Base-by-base conservation (phyloP, 1,140 invertebrate species). In the Acromyrmex heyeri region DNA sequence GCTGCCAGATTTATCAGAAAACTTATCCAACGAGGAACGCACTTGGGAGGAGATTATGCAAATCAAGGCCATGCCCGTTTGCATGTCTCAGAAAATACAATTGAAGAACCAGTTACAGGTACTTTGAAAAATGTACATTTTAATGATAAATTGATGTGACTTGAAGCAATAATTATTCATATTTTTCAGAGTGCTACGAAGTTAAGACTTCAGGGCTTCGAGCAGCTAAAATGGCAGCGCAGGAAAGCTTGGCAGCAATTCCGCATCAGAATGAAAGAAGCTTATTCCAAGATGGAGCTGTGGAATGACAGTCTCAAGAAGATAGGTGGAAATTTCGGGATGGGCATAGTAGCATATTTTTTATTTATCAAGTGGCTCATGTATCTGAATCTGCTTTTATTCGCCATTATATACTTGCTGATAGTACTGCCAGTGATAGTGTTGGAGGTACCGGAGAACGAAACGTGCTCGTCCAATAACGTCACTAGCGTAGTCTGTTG, bases 21-120 rank as follows among this genome's bases (percentile, higher is more conserved):
- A 97, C 94, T 95, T 97, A 62, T 97, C 97, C 7, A 98, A 98
- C 90, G 98, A 98, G 94, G 97, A 98, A 93, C 96, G 97, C 12
- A 97, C 97, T 10, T 98, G 97, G 97, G 97, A 98, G 91, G 97
- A 98, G 95, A 97, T 98, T 55, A 97, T 97, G 96, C 97, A 97
- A 91, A 98, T 98, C 48, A 98, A 98, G 93, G 96, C 97, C 0
- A 97, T 98, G 96, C 97, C 98, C 3, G 96, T 98, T 14, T 97
- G 97, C 14, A 98, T 98, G 97, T 95, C 96, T 12, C 97, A 98
- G 93, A 98, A 98, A 92, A 96, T 97, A 87, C 97, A 98, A 91
- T 94, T 97, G 73, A 98, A 98, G 94, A 96, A 96, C 8, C 97
- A 97, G 92, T 94, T 98, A 90, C 96, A 97, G 96, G 97, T 98